Conservation (phyloP, 2,888 invertebrate genomes). For the Dryomyza anilis region DNA sequence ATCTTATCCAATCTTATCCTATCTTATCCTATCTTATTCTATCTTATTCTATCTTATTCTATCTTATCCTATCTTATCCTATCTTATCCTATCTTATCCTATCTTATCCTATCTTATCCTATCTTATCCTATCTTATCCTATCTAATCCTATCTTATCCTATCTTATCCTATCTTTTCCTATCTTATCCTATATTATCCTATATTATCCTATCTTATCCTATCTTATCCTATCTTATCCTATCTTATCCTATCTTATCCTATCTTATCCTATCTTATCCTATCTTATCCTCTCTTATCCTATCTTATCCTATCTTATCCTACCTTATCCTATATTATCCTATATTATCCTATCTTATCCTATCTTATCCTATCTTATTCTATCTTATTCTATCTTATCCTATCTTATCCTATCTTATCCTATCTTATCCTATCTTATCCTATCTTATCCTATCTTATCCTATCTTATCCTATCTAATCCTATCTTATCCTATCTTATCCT, state of each 20-base stretch:
- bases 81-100: no score
- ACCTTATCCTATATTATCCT: background rate
- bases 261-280: background rate
- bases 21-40: background rate
- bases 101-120: no score
- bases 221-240: background rate
- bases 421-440: background rate
- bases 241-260: background rate
- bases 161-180: no score
- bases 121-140: slow-evolving; percentile 5
- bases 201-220: background rate
- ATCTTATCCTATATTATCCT: no score
- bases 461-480: background rate
- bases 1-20: background rate
- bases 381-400: background rate
- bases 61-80: no score
- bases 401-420: background rate
- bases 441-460: background rate
- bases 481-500: background rate
- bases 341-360: background rate
- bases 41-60: background rate
- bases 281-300: background rate
- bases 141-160: slow-evolving; percentile 1
- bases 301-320: background rate
- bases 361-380: background rate